Conservation (phyloP, 2,797 vertebrate species). For the Sylvia borin region DNA sequence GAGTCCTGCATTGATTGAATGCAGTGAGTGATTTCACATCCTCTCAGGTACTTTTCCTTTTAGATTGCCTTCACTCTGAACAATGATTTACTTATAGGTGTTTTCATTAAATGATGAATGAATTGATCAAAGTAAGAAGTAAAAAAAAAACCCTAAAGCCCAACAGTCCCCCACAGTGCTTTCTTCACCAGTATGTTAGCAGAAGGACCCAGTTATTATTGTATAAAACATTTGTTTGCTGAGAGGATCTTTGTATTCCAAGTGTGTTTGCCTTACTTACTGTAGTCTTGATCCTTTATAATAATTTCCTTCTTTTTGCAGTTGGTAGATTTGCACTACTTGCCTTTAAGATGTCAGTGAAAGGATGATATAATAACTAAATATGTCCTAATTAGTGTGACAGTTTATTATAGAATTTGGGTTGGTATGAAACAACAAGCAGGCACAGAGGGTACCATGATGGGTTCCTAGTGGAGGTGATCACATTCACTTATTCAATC, state of each 20-base stretch:
- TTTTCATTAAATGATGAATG: not conserved
- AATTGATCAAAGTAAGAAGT: not conserved
- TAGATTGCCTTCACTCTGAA: not conserved
- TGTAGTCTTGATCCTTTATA: not conserved
- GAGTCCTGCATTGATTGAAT: not conserved
- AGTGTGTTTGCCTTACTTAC: not conserved
- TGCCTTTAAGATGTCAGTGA: not conserved
- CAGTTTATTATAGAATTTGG: not conserved
- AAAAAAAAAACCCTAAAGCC: not conserved
- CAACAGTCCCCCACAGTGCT: accelerated
- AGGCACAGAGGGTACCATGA: not conserved
- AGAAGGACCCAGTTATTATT: not conserved
- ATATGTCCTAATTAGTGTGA: not conserved
- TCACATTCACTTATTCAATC: not conserved
- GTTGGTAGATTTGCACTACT: not conserved
- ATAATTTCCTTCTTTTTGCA: not conserved
- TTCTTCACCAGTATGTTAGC: not conserved
- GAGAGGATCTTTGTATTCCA: not conserved
- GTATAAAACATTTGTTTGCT: not conserved
- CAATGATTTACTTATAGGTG: not conserved
- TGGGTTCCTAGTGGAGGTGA: not conserved
- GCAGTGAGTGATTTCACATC: not conserved
- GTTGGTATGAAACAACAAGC: not conserved
- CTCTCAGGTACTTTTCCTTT: not conserved
- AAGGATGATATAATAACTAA: not conserved